These are phyloP conservation scores for Phoebastria nigripes DNA, from an alignment of 2,797 vertebrate genomes.

Conservation along the genomic window DNA sequence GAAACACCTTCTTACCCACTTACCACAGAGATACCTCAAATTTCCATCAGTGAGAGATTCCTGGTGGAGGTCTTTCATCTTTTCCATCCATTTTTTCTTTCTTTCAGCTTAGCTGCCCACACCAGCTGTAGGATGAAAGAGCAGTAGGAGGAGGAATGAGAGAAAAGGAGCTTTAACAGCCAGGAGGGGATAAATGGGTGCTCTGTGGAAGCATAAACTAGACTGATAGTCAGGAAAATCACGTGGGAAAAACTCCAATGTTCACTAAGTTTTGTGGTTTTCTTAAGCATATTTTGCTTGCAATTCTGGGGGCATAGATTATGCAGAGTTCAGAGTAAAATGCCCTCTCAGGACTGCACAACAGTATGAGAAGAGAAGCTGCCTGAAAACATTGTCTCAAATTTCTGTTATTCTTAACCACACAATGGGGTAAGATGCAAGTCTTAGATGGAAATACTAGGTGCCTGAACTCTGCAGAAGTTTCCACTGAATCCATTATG, in stretches of 20 bases:
- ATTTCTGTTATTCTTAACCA: background rate
- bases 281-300: background rate
- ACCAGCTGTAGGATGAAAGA: background rate
- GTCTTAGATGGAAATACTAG: background rate
- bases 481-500: background rate
- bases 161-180: background rate
- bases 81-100: background rate
- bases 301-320: background rate
- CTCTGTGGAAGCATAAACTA: background rate
- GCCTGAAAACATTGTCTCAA: background rate
- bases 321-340: background rate
- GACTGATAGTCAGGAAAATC: background rate
- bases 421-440: background rate
- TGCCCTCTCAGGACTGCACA: background rate
- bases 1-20: background rate
- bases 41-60: background rate
- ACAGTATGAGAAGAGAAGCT: background rate
- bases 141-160: background rate
- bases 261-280: background rate
- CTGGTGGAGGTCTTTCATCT: background rate
- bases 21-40: background rate
- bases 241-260: rapidly evolving
- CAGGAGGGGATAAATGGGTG: background rate
- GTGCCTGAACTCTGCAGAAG: background rate
- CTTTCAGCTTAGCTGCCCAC: background rate